These are phyloP conservation scores for Carassius carassius DNA, from an alignment of 2,113 vertebrate genomes.

Conservation along the genomic window DNA sequence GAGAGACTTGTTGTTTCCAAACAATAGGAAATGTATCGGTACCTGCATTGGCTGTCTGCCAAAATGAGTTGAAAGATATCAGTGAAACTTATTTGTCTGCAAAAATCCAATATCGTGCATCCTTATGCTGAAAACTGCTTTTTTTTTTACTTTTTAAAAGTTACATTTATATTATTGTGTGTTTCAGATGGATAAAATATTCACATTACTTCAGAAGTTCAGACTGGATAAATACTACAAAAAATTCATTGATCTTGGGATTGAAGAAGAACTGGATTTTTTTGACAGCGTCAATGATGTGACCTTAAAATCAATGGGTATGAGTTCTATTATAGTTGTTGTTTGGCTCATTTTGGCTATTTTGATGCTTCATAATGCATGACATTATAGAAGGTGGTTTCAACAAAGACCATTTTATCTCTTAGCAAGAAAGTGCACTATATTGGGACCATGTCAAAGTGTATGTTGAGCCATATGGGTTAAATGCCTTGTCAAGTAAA, in stretches of 20 bases:
- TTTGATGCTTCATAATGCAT: not conserved
- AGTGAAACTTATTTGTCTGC: too few species aligned
- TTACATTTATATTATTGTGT: not conserved
- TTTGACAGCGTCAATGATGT: slow-evolving; percentile 59
- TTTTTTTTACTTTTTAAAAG: not conserved
- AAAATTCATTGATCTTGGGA: slow-evolving; percentile 59
- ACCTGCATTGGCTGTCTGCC: too few species aligned
- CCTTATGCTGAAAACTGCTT: too few species aligned
- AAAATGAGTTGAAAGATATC: too few species aligned
- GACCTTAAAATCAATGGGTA: slow-evolving; percentile 57
- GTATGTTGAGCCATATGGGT: not conserved
- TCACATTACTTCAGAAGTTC: slow-evolving; percentile 48
- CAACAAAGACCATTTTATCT: not conserved
- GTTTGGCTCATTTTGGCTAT: not conserved
- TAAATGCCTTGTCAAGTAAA: not conserved
- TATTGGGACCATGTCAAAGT: not conserved
- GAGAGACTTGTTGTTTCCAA: too few species aligned
- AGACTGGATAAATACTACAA: slow-evolving; percentile 53
- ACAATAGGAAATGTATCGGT: too few species aligned
- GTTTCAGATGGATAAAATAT: slow-evolving; percentile 59
- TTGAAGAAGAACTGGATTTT: slow-evolving; percentile 64
- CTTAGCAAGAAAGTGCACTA: not conserved
- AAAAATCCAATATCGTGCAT: too few species aligned
- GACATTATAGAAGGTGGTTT: too few species aligned
- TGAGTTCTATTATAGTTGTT: not conserved